phyloP scores from a whole-genome alignment of 2,888 invertebrate genomes.

The Heliconius cydno region DNA sequence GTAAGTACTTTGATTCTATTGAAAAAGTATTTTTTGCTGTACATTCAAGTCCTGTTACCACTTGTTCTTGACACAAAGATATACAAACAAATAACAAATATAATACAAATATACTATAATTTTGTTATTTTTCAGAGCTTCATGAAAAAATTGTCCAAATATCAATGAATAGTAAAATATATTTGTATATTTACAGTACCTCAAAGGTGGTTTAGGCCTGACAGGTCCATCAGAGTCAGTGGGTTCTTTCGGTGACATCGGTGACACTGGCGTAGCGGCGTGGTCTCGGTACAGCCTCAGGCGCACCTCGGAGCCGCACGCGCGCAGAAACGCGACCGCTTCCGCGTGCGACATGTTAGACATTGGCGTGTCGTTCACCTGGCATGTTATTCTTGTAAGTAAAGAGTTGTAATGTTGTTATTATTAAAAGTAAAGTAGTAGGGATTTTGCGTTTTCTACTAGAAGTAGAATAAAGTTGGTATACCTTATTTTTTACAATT shows the following conservation, averaged over 20 bases:
- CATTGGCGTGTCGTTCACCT: slow-evolving; percentile 93
- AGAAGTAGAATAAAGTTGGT: not conserved
- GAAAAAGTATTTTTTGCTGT: not conserved
- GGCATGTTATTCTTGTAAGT: slow-evolving; percentile 30
- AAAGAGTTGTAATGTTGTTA: not conserved
- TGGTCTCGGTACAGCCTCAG: slow-evolving; percentile 90
- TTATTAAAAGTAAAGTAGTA: not conserved
- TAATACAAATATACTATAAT: too few relatives aligned
- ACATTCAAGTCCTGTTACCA: not conserved
- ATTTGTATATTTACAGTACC: slow-evolving; percentile 68
- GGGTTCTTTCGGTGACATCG: slow-evolving; percentile 88
- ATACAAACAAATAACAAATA: not conserved
- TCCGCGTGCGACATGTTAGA: slow-evolving; percentile 93
- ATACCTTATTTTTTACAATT: not conserved
- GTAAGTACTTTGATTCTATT: slow-evolving; percentile 15
- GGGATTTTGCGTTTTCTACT: too few relatives aligned
- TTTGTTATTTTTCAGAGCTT: too few relatives aligned
- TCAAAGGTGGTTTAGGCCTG: slow-evolving; percentile 87
- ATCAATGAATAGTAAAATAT: too few relatives aligned
- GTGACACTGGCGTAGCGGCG: slow-evolving; percentile 89
- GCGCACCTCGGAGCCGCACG: slow-evolving; percentile 90
- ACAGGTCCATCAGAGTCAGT: slow-evolving; percentile 83
- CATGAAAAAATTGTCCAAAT: too few relatives aligned
- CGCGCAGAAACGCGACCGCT: slow-evolving; percentile 91
- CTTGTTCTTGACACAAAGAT: not conserved